Base-by-base conservation (phyloP, 53 echinoderm and acorn worm species). In the Temnopleurus reevesii region DNA sequence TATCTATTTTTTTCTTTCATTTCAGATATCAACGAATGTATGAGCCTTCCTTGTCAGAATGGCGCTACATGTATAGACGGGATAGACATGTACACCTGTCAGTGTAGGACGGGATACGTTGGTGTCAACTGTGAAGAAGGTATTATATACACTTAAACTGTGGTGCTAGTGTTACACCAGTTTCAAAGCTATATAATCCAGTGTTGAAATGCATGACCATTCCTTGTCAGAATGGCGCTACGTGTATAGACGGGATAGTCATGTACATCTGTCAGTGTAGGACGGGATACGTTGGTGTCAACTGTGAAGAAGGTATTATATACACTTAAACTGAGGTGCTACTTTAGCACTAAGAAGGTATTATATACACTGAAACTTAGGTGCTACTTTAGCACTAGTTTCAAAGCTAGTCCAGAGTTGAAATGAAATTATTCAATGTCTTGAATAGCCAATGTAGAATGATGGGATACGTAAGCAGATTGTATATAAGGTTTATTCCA, bases 101-200 rank as follows among this genome's bases (percentile, higher is more conserved):
- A 71, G 12, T 89, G 89, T 23, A 76, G 76, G 2, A n/a, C 49
- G 15, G 89, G 89, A 71, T 89, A 89, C 41, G n/a, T 26, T 12
- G 88, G 89, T 43, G 55, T 89, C 15, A 76, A 89, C 56, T 89
- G 89, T 26, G 89, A 89, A 7, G 77, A 71, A 76, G 89, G 89
- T 89, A 34, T 1, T 61, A n/a, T n/a, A n/a, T n/a, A n/a, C n/a
- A n/a, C n/a, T n/a, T n/a, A n/a, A n/a, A n/a, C n/a, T n/a, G n/a
- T n/a, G n/a, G n/a, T n/a, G n/a, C n/a, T n/a, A n/a, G n/a, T n/a
- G n/a, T n/a, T n/a, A n/a, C n/a, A n/a, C n/a, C n/a, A n/a, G n/a
- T n/a, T n/a, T n/a, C n/a, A n/a, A n/a, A n/a, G n/a, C n/a, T n/a
- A n/a, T n/a, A n/a, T n/a, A n/a, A n/a, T n/a, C n/a, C n/a, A n/a